Base-by-base conservation (phyloP, 2,113 vertebrate species). In the Eira barbara region DNA sequence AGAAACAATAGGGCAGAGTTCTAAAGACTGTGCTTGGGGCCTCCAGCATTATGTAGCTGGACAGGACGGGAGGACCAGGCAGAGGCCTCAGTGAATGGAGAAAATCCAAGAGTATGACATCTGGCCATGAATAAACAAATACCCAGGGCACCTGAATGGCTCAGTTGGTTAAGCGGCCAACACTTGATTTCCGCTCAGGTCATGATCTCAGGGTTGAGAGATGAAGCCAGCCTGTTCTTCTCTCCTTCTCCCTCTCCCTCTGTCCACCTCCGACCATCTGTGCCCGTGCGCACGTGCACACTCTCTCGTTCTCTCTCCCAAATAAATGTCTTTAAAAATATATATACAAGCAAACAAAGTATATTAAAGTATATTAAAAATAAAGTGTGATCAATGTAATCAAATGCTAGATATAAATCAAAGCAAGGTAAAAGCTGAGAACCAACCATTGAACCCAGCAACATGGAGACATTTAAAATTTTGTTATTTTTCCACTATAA, bases 231-330 rank as follows among this genome's bases (percentile, higher is more conserved):
- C 15, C 34, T 18, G 3, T 69, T 17, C 65, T 67, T 67, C 34
- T n/a, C 31, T 0, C 6, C 63, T 65, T 65, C 61, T n/a, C 17
- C 3, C 65, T 69, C 65, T n/a, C 34, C 65, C 34, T 69, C 65
- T 69, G 34, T 31, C 65, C 17, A n/a, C 34, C 34, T 17, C 65
- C 65, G 0, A 8, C 65, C 65, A 12, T 65, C 65, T 67, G 31
- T 1, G 7, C 55, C 7, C 20, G 1, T 17, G 63, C 6, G 12
- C 14, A 31, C 1, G 5, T 55, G 6, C 63, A 3, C 34, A 69
- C 15, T 27, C 59, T 63, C 25, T 63, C 4, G 1, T 67, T n/a
- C 65, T 69, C 31, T 67, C 65, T 69, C 65, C 34, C 65, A n/a
- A 69, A 69, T 69, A 69, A n/a, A 21, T 21, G 7, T 57, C 55